Percentiles rank a stretch among this genome's conserved stretches.
These are phyloP conservation scores for Microtus richardsoni DNA, from an alignment of 2,113 vertebrate genomes.

Conservation along the genomic window DNA sequence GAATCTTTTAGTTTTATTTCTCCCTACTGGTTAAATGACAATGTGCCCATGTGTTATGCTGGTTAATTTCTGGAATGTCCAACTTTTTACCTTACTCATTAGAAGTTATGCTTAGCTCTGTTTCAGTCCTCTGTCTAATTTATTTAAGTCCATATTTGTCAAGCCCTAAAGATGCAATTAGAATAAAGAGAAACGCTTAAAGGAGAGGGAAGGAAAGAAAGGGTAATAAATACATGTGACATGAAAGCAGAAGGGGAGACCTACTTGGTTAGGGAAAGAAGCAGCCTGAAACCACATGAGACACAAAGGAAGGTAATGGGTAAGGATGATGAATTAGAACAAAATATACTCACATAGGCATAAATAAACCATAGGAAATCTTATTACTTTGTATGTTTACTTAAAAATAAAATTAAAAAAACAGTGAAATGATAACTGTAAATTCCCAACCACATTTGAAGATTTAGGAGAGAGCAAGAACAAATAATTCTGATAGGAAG, in stretches of 20 bases:
- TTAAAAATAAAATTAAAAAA: not conserved
- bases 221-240: not conserved
- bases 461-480: not conserved
- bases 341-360: not conserved
- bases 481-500: not conserved
- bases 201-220: not conserved
- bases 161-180: conserved; percentile 13
- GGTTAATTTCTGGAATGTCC: conserved; percentile 11
- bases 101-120: not conserved
- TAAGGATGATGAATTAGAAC: not conserved
- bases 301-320: not conserved
- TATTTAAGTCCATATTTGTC: not conserved
- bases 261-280: not conserved
- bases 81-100: not conserved
- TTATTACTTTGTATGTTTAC: not conserved
- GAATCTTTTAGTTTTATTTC: conserved; percentile 30
- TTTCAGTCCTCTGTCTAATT: not conserved
- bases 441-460: not conserved
- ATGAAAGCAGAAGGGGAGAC: not conserved
- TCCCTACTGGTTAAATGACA: conserved; percentile 25
- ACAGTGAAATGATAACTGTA: not conserved
- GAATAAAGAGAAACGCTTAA: not conserved
- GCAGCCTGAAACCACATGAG: not conserved
- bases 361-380: not conserved
- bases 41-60: not conserved